Base-by-base conservation (phyloP, 2,888 invertebrate species). In the Melinaea marsaeus region DNA sequence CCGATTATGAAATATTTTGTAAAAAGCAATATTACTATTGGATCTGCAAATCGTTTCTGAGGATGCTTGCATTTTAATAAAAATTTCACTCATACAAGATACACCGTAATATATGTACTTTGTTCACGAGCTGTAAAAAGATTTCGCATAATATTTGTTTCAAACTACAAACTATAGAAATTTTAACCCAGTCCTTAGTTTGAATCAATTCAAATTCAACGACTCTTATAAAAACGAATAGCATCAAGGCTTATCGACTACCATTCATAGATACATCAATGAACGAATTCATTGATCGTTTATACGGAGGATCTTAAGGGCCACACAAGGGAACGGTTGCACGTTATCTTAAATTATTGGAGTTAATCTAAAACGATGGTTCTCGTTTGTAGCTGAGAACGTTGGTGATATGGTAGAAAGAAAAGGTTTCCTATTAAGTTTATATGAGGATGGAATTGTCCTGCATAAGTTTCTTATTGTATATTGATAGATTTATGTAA, bases 351-450 rank as follows among this genome's bases (percentile, higher is more conserved):
- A 58, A 61, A 64, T 56, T 58, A 61, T 58, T 57, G 37, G 48
- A 56, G 45, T 55, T 64, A 61, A 64, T 64, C 64, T 64, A 45
- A 64, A 64, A 56, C 61, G 64, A 61, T 55, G 56, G 64, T 58
- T 32, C 51, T 51, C 51, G 51, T 51, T 51, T 51, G 51, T 51
- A 51, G 32, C 51, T 51, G 9, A 51, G 51, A 51, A 51, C 51
- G 32, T 6, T 32, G 51, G 51, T 51, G 51, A 51, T 51, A 51
- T 32, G 51, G n/a, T 48, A n/a, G 13, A 51, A 32, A 32, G 51
- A 42, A 42, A 42, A 6, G 51, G 51, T 51, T 51, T 51, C 32
- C 32, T 32, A 32, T 51, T 51, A 7, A 51, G 51, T 51, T 51
- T 42, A 22, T 51, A 51, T 51, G 51, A 51, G 51, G 9, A 32